phyloP scores from a whole-genome alignment of 2,797 vertebrate genomes.

The Micromesistius poutassou region DNA sequence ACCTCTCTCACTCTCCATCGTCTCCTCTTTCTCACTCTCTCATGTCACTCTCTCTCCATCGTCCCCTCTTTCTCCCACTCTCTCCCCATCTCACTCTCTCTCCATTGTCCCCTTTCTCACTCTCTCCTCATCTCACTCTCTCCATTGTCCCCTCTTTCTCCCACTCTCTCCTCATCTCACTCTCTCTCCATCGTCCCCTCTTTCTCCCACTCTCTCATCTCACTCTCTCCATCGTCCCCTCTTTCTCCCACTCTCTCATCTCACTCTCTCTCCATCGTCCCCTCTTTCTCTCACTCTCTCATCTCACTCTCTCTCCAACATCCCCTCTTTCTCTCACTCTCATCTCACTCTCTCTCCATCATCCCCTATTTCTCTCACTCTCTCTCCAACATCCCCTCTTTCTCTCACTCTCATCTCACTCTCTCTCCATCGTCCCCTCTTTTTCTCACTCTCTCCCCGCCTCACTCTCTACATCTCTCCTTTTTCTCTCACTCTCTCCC shows the following conservation, averaged over 20 bases:
- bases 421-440: conserved; percentile 41
- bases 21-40: neutral
- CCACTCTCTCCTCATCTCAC: too few species aligned
- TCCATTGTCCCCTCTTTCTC: neutral
- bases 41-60: too few species aligned
- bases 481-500: too few species aligned
- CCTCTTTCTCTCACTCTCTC: neutral
- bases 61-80: too few species aligned
- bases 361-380: too few species aligned
- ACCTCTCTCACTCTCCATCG: conserved; percentile 56
- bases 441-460: neutral
- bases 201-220: neutral
- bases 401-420: neutral
- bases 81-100: neutral
- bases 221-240: conserved; percentile 10
- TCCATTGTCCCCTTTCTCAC: neutral
- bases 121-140: neutral
- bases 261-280: neutral
- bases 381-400: too few species aligned
- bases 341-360: too few species aligned
- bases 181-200: too few species aligned
- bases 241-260: conserved; percentile 52
- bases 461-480: too few species aligned
- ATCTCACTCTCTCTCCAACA: too few species aligned
- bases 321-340: too few species aligned